Conservation (phyloP, 1,140 invertebrate genomes). For the Apis cerana region DNA sequence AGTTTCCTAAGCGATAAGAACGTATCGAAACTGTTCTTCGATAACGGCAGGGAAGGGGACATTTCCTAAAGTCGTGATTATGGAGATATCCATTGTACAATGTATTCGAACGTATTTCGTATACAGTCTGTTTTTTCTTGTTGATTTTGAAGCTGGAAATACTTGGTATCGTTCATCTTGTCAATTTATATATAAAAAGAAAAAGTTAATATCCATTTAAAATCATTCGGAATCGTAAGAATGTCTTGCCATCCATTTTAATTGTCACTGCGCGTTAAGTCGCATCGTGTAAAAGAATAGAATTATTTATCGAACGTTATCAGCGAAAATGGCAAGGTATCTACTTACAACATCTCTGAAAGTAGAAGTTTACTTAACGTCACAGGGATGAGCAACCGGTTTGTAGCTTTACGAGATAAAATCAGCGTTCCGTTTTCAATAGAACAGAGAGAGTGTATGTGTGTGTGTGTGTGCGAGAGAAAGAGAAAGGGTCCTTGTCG, state of each 20-base stretch:
- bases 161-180: background rate
- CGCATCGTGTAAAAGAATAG: too few species aligned
- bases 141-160: too few species aligned
- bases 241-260: too few species aligned
- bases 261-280: background rate
- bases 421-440: constrained; percentile 46
- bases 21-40: constrained; percentile 21
- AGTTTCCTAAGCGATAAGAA: constrained; percentile 21
- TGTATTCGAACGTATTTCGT: background rate
- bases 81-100: background rate
- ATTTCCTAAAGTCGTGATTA: background rate
- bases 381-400: constrained; percentile 41
- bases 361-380: constrained; percentile 37
- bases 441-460: too few species aligned
- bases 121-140: background rate
- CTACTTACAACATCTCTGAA: constrained; percentile 16
- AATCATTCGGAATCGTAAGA: background rate
- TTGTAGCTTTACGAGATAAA: constrained; percentile 42
- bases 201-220: too few species aligned
- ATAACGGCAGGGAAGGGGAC: constrained; percentile 13
- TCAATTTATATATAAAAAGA: too few species aligned
- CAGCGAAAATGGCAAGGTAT: too few species aligned
- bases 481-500: too few species aligned
- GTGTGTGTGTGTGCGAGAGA: too few species aligned
- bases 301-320: too few species aligned